These are phyloP conservation scores for Crypturellus undulatus DNA, from an alignment of 2,113 vertebrate species.

Conservation along the genomic window DNA sequence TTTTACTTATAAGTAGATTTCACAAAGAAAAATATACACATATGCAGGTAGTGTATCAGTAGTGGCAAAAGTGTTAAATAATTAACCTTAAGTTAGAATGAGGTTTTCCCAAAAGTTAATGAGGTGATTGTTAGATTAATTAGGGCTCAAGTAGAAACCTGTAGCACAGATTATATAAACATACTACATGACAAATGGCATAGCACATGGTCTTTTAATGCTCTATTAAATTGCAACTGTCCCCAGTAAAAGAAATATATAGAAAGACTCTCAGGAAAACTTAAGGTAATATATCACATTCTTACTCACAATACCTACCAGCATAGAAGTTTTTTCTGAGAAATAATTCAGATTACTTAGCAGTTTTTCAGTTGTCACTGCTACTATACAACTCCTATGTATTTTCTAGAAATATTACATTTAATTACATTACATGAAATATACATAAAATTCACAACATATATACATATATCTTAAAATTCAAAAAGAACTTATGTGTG, in stretches of 20 bases:
- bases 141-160: constrained; percentile 80
- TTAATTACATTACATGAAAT: background rate
- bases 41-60: background rate
- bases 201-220: constrained; percentile 88
- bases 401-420: background rate
- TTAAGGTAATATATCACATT: constrained; percentile 83
- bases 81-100: constrained; percentile 86
- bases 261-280: constrained; percentile 83
- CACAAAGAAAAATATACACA: constrained; percentile 13
- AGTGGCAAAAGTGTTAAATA: constrained; percentile 74
- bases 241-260: constrained; percentile 83
- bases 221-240: constrained; percentile 89
- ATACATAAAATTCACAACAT: background rate
- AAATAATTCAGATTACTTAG: constrained; percentile 65
- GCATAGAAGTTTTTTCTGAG: constrained; percentile 41
- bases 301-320: constrained; percentile 84
- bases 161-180: constrained; percentile 82
- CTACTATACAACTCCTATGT: background rate
- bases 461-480: background rate
- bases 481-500: background rate
- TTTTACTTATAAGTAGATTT: background rate
- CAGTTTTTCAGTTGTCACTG: background rate
- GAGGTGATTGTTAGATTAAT: constrained; percentile 90
- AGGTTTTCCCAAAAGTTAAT: constrained; percentile 86
- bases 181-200: constrained; percentile 87